Evolutionary conservation across 2,113 vertebrate genomes (phyloP), one percentile per base, ranked within the genome.

Genomic region (Emydocephalus ijimae): DNA sequence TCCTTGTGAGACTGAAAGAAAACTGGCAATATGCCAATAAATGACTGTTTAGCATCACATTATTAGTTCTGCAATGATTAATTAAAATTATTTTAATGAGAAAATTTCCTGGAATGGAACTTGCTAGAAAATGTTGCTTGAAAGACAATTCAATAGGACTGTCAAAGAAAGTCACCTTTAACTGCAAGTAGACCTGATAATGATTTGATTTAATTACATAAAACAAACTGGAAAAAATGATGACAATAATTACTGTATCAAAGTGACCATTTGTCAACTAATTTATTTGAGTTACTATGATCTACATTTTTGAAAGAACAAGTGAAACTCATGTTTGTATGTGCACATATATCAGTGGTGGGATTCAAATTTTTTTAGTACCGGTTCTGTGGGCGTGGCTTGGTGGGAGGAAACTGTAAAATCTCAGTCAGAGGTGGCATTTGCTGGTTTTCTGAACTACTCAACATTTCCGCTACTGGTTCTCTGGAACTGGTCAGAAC

Each of bases 1-100:
- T 21, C 39, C 45, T 92, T 64, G 61, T 88, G 29, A 52, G 56
- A 61, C 0, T 0, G 4, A 1, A 7, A 5, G 9, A 11, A 54
- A 26, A 45, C 21, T 74, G 10, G 1, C 26, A 15, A 89, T 81
- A 90, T 18, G 1, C 23, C 50, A 57, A 7, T 34, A 45, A 89
- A 85, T 6, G 81, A 94, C 94, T 95, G 94, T 93, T 50, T 95
- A n/a, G 0, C 7, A 74, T 86, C 45, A 89, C 11, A 95, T 0
- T 89, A 89, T 88, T 74, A 93, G 81, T 92, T 93, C 20, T 95
- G 18, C 1, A 88, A 95, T 95, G 0, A 91, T 92, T 90, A 96
- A 93, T 94, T 96, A 95, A 93, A 95, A 91, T 23, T 0, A 50
- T 95, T 97, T 95, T 93, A 50, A 88, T 91, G 29, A 95, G n/a